Evolutionary conservation across 2,888 invertebrate species (phyloP).

Genomic region (Rutpela maculata): DNA sequence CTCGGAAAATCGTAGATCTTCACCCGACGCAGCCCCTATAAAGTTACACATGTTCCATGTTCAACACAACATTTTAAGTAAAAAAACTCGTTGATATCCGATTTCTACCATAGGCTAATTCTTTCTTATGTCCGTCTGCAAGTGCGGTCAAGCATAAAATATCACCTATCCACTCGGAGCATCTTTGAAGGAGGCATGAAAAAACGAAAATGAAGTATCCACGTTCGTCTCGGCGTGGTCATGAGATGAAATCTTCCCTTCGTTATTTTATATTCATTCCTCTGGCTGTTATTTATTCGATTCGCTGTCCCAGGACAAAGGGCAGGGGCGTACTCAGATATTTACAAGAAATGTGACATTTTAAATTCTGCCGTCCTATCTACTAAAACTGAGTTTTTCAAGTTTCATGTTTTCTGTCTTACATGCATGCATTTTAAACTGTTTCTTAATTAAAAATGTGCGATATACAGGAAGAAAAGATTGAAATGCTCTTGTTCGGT

Average conservation of each 20-base stretch:
- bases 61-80: conserved; percentile 15
- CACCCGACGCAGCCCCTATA: conserved; percentile 23
- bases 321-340: conserved; percentile 17
- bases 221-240: conserved; percentile 45
- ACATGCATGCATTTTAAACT: too few species aligned
- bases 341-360: background rate
- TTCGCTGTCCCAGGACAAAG: conserved; percentile 42
- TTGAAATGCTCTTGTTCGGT: too few species aligned
- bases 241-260: conserved; percentile 50
- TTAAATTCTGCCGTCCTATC: too few species aligned
- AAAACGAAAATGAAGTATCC: conserved; percentile 42
- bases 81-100: conserved; percentile 38
- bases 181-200: conserved; percentile 43
- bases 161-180: conserved; percentile 45
- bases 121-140: conserved; percentile 33
- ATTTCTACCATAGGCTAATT: conserved; percentile 43
- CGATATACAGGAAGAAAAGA: too few species aligned
- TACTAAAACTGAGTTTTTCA: too few species aligned
- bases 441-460: too few species aligned
- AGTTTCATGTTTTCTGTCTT: too few species aligned
- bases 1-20: conserved; percentile 1
- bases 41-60: conserved; percentile 36
- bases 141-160: conserved; percentile 41
- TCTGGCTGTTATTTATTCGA: conserved; percentile 53
- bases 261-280: conserved; percentile 55